Conservation (phyloP, 2,113 vertebrate genomes). For the Tupaia chinensis region DNA sequence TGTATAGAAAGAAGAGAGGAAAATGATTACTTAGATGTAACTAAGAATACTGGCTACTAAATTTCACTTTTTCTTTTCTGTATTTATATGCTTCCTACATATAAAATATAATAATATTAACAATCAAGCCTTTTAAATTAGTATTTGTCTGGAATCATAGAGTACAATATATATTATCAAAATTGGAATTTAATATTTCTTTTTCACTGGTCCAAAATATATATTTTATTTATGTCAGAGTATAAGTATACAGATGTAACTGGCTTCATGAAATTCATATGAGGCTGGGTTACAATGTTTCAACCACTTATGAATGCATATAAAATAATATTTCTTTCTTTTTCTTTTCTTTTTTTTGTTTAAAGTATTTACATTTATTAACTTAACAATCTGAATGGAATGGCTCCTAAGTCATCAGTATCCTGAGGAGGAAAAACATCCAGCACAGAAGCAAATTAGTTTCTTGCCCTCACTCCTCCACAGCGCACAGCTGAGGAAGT, state of each 20-base stretch:
- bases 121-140: neutral
- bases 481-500: no score
- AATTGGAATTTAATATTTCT: neutral
- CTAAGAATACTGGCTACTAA: neutral
- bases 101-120: neutral
- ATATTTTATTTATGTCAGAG: neutral
- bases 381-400: no score
- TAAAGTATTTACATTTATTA: no score
- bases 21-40: neutral
- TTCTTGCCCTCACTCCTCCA: no score
- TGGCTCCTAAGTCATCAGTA: no score
- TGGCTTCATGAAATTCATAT: neutral
- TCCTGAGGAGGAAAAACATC: no score
- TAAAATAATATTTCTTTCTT: neutral
- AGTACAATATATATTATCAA: neutral
- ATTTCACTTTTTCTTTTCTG: neutral
- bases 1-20: neutral
- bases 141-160: neutral
- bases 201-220: neutral
- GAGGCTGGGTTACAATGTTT: neutral
- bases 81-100: neutral
- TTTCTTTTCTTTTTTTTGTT: neutral
- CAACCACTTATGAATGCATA: neutral
- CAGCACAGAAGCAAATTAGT: no score
- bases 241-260: neutral